These are phyloP conservation scores for Anguilla pacifica DNA, from an alignment of 2,797 vertebrate genomes.

Conservation along the genomic window DNA sequence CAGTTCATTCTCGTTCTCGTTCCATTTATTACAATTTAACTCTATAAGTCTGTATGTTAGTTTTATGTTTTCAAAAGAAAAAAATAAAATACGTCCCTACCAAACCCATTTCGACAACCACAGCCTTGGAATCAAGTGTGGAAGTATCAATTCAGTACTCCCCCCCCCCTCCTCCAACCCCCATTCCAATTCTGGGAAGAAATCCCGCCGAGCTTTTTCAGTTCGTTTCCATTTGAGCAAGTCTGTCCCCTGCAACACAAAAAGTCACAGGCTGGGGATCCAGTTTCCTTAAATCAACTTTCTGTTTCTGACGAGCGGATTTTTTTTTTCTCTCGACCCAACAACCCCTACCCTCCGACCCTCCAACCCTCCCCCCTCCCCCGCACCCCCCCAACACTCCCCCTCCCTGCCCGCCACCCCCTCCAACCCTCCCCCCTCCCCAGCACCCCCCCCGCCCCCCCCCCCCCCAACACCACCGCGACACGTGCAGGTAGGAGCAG, in stretches of 20 bases:
- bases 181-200: conserved; percentile 16
- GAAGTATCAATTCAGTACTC: conserved; percentile 24
- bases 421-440: no score
- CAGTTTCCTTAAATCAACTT: conserved; percentile 71
- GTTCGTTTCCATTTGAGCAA: conserved; percentile 63
- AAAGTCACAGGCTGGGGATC: conserved; percentile 67
- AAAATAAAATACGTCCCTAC: not conserved
- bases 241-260: conserved; percentile 58
- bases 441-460: conserved; percentile 14
- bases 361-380: no score
- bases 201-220: conserved; percentile 3
- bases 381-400: no score
- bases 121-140: not conserved
- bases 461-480: conserved; percentile 38
- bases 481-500: conserved; percentile 64
- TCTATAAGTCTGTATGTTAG: conserved; percentile 20
- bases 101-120: not conserved
- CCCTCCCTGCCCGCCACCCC: no score
- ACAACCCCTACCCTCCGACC: no score
- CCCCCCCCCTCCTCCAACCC: not conserved
- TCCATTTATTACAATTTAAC: conserved; percentile 26
- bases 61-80: conserved; percentile 23
- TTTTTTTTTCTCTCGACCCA: conserved; percentile 61
- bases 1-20: conserved; percentile 59
- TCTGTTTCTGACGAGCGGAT: conserved; percentile 60